Evolutionary conservation across 2,797 vertebrate species (phyloP).

Genomic region (Acestrorhynchus altus): DNA sequence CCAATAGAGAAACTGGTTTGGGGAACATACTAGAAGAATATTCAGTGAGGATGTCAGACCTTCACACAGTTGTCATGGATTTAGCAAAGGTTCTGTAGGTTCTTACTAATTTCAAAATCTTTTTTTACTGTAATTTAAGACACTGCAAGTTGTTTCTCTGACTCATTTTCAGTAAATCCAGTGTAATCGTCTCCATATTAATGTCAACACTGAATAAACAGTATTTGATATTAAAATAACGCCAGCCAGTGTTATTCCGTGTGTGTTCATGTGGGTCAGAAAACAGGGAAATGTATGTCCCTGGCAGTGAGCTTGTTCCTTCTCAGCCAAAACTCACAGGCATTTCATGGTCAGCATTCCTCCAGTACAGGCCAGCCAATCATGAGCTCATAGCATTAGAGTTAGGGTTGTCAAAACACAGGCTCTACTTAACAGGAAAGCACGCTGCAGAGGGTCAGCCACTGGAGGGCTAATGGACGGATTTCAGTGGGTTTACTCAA

Average conservation of each 20-base stretch:
- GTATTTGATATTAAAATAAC: constrained; percentile 52
- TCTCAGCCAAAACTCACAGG: constrained; percentile 58
- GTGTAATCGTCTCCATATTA: constrained; percentile 55
- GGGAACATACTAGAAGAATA: constrained; percentile 16
- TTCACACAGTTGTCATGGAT: constrained; percentile 23
- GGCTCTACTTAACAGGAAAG: constrained; percentile 51
- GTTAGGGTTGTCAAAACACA: constrained; percentile 63
- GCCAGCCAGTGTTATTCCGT: constrained; percentile 43
- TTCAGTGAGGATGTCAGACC: constrained; percentile 26
- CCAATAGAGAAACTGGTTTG: constrained; percentile 29
- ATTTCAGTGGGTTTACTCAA: constrained; percentile 37
- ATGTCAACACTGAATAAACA: constrained; percentile 57
- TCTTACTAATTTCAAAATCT: constrained; percentile 44
- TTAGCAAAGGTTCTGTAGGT: constrained; percentile 47
- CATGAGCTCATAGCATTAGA: constrained; percentile 57
- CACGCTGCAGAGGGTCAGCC: constrained; percentile 48
- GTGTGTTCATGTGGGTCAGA: constrained; percentile 40
- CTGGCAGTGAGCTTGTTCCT: constrained; percentile 50
- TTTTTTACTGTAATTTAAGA: constrained; percentile 38
- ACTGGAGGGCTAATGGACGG: constrained; percentile 47
- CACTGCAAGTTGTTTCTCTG: constrained; percentile 39
- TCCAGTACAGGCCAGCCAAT: constrained; percentile 54
- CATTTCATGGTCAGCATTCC: constrained; percentile 65
- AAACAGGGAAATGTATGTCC: constrained; percentile 49
- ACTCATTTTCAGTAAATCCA: constrained; percentile 52